Evolutionary conservation across 2,797 vertebrate species (phyloP).

Genomic region (Ceyx erithaca): DNA sequence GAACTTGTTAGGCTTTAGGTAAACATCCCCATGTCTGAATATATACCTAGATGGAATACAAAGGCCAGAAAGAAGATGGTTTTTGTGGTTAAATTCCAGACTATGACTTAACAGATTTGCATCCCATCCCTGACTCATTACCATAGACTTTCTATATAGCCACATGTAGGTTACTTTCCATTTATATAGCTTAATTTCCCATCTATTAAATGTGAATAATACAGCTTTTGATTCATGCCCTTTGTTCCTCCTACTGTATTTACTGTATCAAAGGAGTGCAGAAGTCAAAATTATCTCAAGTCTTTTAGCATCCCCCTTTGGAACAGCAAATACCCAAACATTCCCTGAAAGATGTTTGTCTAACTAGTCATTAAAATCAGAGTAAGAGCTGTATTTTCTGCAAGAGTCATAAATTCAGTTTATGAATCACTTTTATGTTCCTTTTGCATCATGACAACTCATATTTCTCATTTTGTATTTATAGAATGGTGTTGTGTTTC

Average conservation of each 20-base stretch:
- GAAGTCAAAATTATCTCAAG: not conserved
- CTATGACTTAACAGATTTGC: not conserved
- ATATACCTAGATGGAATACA: not conserved
- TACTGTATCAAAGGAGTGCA: not conserved
- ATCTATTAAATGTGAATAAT: not conserved
- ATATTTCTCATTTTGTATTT: not conserved
- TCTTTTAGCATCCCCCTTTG: not conserved
- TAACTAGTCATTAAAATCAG: conserved; percentile 13
- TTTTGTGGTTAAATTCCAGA: not conserved
- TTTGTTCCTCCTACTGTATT: not conserved
- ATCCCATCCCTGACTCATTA: not conserved
- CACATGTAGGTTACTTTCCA: fast-evolving
- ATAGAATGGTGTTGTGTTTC: not conserved
- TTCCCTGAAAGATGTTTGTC: not conserved
- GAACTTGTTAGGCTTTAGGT: not conserved
- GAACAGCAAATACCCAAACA: not conserved
- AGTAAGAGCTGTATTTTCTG: not conserved
- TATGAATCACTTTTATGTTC: not conserved
- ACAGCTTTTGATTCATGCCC: not conserved
- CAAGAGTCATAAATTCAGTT: not conserved
- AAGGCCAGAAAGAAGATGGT: not conserved
- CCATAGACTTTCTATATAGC: not conserved
- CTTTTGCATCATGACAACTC: not conserved
- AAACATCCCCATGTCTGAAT: not conserved
- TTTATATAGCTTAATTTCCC: not conserved